phyloP scores from a whole-genome alignment of 2,113 vertebrate genomes.

The Ailuropoda melanoleuca region DNA sequence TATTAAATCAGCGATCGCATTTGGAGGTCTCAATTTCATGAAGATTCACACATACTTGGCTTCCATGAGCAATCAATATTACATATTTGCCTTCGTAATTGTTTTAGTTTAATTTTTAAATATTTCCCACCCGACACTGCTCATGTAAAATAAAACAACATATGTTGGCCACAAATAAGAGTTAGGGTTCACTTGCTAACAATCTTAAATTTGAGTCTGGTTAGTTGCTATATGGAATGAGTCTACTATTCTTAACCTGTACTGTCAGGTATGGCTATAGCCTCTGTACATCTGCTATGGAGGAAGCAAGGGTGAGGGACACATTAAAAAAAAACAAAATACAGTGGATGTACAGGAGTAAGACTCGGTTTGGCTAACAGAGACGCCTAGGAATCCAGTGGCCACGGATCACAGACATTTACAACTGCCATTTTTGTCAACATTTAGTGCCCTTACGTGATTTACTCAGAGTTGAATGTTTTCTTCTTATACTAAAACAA shows the following conservation, averaged over 20 bases:
- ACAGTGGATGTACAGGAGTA: too few relatives aligned
- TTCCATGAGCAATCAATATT: not conserved
- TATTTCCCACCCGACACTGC: not conserved
- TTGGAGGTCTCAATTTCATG: not conserved
- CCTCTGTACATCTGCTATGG: not conserved
- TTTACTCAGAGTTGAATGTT: not conserved
- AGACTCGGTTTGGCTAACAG: not conserved
- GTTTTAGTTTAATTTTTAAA: not conserved
- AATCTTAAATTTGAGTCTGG: not conserved
- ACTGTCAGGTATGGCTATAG: not conserved
- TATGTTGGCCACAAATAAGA: not conserved
- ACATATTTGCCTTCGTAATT: not conserved
- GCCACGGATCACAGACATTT: not conserved
- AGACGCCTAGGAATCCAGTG: not conserved
- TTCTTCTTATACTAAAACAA: not conserved
- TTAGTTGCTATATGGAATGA: not conserved
- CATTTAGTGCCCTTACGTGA: not conserved
- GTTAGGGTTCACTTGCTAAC: not conserved
- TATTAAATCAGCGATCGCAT: not conserved
- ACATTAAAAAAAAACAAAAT: not conserved
- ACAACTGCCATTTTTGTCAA: not conserved
- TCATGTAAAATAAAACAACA: not conserved
- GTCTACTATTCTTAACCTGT: not conserved
- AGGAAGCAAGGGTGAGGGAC: not conserved
- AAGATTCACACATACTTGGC: not conserved